Evolutionary conservation across 2,888 invertebrate genomes (phyloP), one percentile per base, ranked within the genome.

Genomic region (Sylvicola fuscatus): DNA sequence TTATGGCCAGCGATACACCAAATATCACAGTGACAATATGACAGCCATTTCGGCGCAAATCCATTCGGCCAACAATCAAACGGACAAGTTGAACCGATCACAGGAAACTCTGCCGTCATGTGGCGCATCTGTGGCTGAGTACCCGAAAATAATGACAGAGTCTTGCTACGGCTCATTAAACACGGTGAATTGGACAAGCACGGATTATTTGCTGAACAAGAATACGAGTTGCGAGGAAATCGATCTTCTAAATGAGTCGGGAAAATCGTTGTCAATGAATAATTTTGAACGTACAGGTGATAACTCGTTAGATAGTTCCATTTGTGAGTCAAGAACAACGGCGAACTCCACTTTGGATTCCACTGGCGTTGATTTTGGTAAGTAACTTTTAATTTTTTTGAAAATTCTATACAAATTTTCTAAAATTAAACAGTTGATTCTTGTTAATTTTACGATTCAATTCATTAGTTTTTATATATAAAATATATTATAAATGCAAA

Each of bases 121-220:
- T 16, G 44, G 41, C 34, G 39, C 33, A 12, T 42, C 40, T 16
- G 32, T 37, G 15, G 39, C 39, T 33, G 41, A 39, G 12, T 42
- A 40, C 39, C 51, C 51, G 15, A 56, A 56, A 39, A 56, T 58
- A 32, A 58, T 58, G 58, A 58, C 55, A 37, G 51, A 54, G 27
- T 58, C 58, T 2, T 58, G 58, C 39, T 58, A 58, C 41, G 58
- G 58, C 41, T 48, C 51, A 2, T 42, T 58, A 5, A 56, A 57
- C 36, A 15, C 32, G 16, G 3, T 15, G 32, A 32, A 32, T 32
- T 13, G 12, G n/a, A 5, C n/a, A 4, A 13, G 14, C 6, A 13
- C 29, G 14, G n/a, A 13, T 6, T 13, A 29, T 29, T n/a, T n/a
- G 14, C n/a, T 29, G 29, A 4, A 29, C n/a, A 17, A 17, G 14